These are phyloP conservation scores for Hippolais icterina DNA, from an alignment of 2,113 vertebrate genomes.

Conservation along the genomic window DNA sequence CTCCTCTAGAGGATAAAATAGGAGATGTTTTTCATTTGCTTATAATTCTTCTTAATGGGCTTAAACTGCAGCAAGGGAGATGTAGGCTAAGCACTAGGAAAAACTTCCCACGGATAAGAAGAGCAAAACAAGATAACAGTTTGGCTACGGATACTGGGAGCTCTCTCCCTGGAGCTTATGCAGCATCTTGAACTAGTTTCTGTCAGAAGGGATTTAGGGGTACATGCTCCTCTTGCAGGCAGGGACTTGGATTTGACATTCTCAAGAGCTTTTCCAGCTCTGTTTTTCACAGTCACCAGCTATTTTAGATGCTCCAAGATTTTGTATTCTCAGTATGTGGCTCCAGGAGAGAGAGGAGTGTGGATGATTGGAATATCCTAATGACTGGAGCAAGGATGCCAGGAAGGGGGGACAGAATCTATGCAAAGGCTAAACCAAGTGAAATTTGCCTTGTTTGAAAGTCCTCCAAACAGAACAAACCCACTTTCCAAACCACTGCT, in stretches of 20 bases:
- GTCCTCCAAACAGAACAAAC: background rate
- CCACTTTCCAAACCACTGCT: background rate
- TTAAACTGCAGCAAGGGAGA: slow-evolving; percentile 25
- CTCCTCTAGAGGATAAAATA: background rate
- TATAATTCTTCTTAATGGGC: slow-evolving; percentile 4
- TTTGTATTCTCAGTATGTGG: background rate
- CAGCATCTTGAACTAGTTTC: background rate
- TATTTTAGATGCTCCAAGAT: background rate
- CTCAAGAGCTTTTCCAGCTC: background rate
- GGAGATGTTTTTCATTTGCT: background rate
- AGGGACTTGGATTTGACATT: background rate
- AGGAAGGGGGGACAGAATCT: background rate
- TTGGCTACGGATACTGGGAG: background rate
- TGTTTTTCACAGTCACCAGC: background rate
- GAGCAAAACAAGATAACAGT: background rate
- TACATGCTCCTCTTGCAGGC: background rate
- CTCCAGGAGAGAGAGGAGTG: background rate
- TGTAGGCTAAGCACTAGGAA: background rate
- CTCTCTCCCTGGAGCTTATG: background rate
- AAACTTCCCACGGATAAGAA: background rate
- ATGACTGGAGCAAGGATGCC: background rate
- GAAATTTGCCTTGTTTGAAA: background rate
- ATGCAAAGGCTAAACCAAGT: background rate
- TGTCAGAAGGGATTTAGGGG: background rate
- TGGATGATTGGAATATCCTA: background rate